A percentile compares a stretch with the other conserved stretches of the same genome.
Conservation (phyloP, 2,888 invertebrate genomes). For the Drosophila sordidapex region DNA sequence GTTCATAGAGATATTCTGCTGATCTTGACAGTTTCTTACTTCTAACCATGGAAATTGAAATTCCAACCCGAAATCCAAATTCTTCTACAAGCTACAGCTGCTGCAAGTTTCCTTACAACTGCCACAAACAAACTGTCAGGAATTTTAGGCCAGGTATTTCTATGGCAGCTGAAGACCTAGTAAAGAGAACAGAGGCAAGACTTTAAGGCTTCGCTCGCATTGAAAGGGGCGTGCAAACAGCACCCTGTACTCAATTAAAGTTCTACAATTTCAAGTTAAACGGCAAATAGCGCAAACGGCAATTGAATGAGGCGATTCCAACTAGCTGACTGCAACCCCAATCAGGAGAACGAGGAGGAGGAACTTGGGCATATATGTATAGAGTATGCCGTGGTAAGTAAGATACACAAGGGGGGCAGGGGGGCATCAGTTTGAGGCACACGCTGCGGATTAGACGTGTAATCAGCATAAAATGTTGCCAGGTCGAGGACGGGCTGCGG, state of each 20-base stretch:
- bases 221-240: neutral
- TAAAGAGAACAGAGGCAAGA: neutral
- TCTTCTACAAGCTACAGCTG: neutral
- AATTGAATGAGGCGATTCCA: constrained; percentile 62
- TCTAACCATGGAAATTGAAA: neutral
- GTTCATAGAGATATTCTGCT: neutral
- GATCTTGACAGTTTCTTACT: neutral
- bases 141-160: neutral
- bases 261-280: constrained; percentile 56
- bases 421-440: constrained; percentile 56
- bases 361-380: neutral
- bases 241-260: constrained; percentile 68
- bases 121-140: neutral
- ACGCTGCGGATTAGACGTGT: constrained; percentile 79
- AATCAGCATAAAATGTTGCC: constrained; percentile 79
- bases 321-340: constrained; percentile 29
- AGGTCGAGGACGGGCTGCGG: neutral
- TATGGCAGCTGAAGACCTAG: constrained; percentile 20
- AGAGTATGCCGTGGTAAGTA: neutral
- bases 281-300: constrained; percentile 69
- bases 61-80: neutral
- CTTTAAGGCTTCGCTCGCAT: constrained; percentile 22
- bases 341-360: constrained; percentile 9
- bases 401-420: constrained; percentile 2
- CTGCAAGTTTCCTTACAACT: neutral